phyloP scores from a whole-genome alignment of 1,140 invertebrate genomes.

The Brachystomella parvula region DNA sequence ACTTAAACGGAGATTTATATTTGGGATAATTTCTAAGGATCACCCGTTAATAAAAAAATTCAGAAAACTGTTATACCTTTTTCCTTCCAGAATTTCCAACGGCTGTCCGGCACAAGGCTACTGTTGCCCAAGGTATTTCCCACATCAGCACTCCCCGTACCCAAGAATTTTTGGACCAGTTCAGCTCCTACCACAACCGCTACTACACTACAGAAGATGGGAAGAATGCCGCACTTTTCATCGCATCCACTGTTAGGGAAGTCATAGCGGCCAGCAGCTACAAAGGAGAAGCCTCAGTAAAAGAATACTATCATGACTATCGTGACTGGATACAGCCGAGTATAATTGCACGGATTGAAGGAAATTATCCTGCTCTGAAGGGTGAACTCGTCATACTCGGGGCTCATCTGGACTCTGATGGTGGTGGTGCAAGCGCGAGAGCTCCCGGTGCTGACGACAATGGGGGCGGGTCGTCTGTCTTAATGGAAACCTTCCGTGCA shows the following conservation, averaged over 20 bases:
- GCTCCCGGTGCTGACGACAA: slow-evolving; percentile 26
- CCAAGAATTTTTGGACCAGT: background rate
- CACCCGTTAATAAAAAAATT: too few species aligned
- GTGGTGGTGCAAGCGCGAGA: background rate
- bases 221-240: background rate
- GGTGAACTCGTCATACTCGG: slow-evolving; percentile 20
- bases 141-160: background rate
- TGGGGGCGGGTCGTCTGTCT: slow-evolving; percentile 3
- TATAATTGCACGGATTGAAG: slow-evolving; percentile 19
- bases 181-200: background rate
- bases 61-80: background rate
- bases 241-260: background rate
- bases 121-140: background rate
- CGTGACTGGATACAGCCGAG: slow-evolving; percentile 14
- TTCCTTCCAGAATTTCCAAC: background rate
- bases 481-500: slow-evolving; percentile 9
- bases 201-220: background rate
- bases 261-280: background rate
- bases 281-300: background rate
- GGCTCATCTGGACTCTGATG: slow-evolving; percentile 25
- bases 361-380: slow-evolving; percentile 10
- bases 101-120: background rate
- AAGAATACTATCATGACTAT: background rate
- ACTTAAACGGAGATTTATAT: too few species aligned
- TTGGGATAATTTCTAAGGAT: too few species aligned